Percentiles rank a stretch among this genome's conserved stretches.
These are phyloP conservation scores for Synergus gifuensis DNA, from an alignment of 2,888 invertebrate species.

Conservation along the genomic window DNA sequence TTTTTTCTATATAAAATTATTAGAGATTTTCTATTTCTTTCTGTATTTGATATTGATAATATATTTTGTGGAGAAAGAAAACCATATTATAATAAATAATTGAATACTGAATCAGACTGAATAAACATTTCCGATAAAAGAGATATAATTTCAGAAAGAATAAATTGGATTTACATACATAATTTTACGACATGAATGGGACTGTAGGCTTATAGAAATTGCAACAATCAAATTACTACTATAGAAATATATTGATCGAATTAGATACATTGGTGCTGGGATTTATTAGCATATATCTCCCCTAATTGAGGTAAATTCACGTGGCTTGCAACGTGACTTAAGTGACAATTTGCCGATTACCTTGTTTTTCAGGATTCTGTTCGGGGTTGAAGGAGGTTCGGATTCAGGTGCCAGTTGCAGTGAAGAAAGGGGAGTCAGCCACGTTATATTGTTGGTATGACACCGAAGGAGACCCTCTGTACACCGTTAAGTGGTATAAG, in stretches of 20 bases:
- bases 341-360: slow-evolving; percentile 1
- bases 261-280: neutral
- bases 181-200: neutral
- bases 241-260: neutral
- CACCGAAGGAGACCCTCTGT: slow-evolving; percentile 73
- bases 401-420: slow-evolving; percentile 74
- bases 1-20: too few relatives aligned
- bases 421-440: slow-evolving; percentile 73
- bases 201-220: neutral
- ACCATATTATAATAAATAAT: neutral
- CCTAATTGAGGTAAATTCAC: slow-evolving; percentile 29
- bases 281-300: slow-evolving; percentile 9
- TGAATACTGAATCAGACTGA: neutral
- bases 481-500: slow-evolving; percentile 77
- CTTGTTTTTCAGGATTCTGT: slow-evolving; percentile 69
- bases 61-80: too few relatives aligned
- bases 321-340: slow-evolving; percentile 9
- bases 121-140: neutral
- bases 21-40: too few relatives aligned
- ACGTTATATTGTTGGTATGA: slow-evolving; percentile 74
- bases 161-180: neutral
- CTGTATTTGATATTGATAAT: too few relatives aligned
- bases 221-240: neutral
- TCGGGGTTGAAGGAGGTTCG: slow-evolving; percentile 73
- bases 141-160: neutral